Percentiles rank a stretch among this genome's conserved stretches.
Evolutionary conservation across 2,888 invertebrate genomes (phyloP).

Genomic region (Ophion costatus): DNA sequence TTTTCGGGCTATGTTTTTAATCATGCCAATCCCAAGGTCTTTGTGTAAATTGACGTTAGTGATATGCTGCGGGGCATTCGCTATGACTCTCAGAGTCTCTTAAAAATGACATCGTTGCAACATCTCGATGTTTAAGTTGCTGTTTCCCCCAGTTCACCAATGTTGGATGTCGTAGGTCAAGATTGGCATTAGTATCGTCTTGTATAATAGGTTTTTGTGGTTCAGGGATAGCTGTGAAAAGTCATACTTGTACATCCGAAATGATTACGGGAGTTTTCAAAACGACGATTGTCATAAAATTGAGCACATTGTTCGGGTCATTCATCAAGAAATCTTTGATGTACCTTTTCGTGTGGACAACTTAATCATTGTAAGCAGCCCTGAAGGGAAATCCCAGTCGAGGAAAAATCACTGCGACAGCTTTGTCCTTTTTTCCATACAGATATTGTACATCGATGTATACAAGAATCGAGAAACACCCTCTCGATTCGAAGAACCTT

Average conservation of each 20-base stretch:
- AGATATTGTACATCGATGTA: constrained; percentile 9
- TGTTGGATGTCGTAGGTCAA: too few relatives aligned
- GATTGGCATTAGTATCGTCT: too few relatives aligned
- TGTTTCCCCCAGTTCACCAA: too few relatives aligned
- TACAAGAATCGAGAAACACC: constrained; percentile 47
- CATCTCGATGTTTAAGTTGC: too few relatives aligned
- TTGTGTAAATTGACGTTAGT: too few relatives aligned
- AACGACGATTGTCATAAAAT: background rate
- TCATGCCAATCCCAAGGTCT: too few relatives aligned
- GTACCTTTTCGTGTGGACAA: constrained; percentile 19
- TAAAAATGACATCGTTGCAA: too few relatives aligned
- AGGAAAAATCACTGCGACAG: constrained; percentile 18
- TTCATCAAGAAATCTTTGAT: constrained; percentile 19
- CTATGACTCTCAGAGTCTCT: too few relatives aligned
- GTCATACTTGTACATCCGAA: background rate
- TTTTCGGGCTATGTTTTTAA: too few relatives aligned
- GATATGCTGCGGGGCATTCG: too few relatives aligned
- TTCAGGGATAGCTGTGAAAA: background rate
- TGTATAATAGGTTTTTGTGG: too few relatives aligned
- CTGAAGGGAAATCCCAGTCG: constrained; percentile 7
- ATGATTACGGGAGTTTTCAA: background rate
- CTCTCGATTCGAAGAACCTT: constrained; percentile 59
- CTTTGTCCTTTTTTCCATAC: constrained; percentile 17
- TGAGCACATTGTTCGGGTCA: background rate
- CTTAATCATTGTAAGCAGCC: constrained; percentile 49